Percentiles rank a stretch among this genome's conserved stretches.
These are phyloP conservation scores for Arrhamphus sclerolepis DNA, from an alignment of 2,797 vertebrate genomes.

Conservation along the genomic window DNA sequence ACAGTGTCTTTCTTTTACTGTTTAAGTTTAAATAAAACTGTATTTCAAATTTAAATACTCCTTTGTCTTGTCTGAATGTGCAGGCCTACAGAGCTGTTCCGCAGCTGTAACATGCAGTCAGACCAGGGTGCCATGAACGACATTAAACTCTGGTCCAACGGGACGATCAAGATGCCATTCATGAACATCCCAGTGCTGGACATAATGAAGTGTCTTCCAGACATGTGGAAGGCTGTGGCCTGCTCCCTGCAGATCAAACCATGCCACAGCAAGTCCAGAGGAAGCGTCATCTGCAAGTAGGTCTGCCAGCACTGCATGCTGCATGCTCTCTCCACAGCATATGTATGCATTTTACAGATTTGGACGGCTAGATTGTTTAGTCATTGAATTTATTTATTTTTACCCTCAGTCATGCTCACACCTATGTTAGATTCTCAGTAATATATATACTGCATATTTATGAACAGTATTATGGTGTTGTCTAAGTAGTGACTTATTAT, in stretches of 20 bases:
- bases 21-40: no score
- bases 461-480: no score
- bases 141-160: constrained; percentile 98
- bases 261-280: constrained; percentile 95
- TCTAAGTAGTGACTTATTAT: no score
- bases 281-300: constrained; percentile 97
- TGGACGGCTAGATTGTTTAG: no score
- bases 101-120: constrained; percentile 95
- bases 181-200: constrained; percentile 98
- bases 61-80: neutral
- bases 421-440: no score
- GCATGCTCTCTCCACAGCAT: no score
- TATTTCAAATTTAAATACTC: no score
- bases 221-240: constrained; percentile 98
- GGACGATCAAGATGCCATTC: constrained; percentile 97
- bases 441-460: no score
- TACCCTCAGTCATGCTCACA: no score
- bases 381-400: no score
- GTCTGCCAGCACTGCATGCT: constrained; percentile 49
- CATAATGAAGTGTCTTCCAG: constrained; percentile 93
- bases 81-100: constrained; percentile 97
- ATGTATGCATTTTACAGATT: no score
- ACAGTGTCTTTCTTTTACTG: no score
- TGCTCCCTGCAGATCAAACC: constrained; percentile 98
- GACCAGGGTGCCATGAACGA: constrained; percentile 98